Percentiles rank a stretch among this genome's conserved stretches.
phyloP scores from a whole-genome alignment of 1,140 invertebrate species.

The Vanessa atalanta region DNA sequence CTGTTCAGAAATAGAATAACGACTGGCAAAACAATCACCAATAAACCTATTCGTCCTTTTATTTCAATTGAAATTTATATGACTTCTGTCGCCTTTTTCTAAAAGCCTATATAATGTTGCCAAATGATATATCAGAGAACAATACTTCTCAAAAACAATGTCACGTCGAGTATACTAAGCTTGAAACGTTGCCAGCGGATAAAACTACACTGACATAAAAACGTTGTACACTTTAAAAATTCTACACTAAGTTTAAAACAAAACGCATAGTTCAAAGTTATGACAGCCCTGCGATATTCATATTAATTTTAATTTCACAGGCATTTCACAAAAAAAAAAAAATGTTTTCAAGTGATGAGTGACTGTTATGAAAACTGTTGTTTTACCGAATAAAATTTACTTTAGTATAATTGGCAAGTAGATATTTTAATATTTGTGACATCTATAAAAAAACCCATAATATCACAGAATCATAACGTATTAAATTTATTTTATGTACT shows the following conservation, averaged over 20 bases:
- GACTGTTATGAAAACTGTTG: too few species aligned
- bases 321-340: too few species aligned
- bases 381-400: too few species aligned
- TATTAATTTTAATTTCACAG: too few species aligned
- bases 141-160: slow-evolving; percentile 38
- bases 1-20: too few species aligned
- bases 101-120: slow-evolving; percentile 38
- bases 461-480: too few species aligned
- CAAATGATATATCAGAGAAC: slow-evolving; percentile 37
- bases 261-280: neutral
- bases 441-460: too few species aligned
- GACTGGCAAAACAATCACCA: too few species aligned
- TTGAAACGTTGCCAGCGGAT: slow-evolving; percentile 35
- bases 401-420: too few species aligned
- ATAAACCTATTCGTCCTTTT: neutral
- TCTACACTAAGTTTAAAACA: slow-evolving; percentile 1
- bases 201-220: slow-evolving; percentile 35
- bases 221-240: slow-evolving; percentile 19
- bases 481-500: too few species aligned
- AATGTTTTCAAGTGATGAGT: too few species aligned
- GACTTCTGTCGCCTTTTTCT: slow-evolving; percentile 14
- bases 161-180: slow-evolving; percentile 26
- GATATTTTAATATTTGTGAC: too few species aligned
- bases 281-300: neutral
- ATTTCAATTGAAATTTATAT: slow-evolving; percentile 13